Percentiles rank a stretch among this genome's conserved stretches.
Evolutionary conservation across 2,888 invertebrate species (phyloP).

Genomic region (Philopedon plagiatum): DNA sequence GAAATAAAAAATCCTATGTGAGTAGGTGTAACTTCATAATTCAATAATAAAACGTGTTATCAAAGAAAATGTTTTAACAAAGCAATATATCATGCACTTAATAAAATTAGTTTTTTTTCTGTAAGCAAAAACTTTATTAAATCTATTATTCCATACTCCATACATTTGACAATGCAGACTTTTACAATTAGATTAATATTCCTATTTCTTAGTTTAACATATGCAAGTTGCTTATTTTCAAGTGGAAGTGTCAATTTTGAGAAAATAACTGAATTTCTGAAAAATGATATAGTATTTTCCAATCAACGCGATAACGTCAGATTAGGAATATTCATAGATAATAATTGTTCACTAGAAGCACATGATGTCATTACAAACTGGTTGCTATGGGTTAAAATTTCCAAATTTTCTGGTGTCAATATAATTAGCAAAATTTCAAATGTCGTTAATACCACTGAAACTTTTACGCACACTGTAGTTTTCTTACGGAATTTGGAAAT

Average conservation of each 20-base stretch:
- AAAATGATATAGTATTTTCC: neutral
- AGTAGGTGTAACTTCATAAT: too few species aligned
- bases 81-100: too few species aligned
- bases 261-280: neutral
- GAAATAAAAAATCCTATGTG: too few species aligned
- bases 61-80: too few species aligned
- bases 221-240: neutral
- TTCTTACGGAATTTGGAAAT: neutral
- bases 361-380: conserved; percentile 2
- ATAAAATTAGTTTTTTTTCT: too few species aligned
- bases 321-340: conserved; percentile 7
- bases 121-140: too few species aligned
- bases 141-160: neutral
- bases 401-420: neutral
- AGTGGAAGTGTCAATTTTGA: neutral
- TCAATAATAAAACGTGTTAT: too few species aligned
- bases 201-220: neutral
- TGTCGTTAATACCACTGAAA: neutral
- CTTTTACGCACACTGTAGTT: neutral
- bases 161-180: neutral
- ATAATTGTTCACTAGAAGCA: conserved; percentile 8
- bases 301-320: neutral
- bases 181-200: neutral
- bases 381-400: neutral
- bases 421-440: neutral